These are phyloP conservation scores for Corythoichthys haematopterus DNA, from an alignment of 2,113 vertebrate genomes.

Conservation along the genomic window DNA sequence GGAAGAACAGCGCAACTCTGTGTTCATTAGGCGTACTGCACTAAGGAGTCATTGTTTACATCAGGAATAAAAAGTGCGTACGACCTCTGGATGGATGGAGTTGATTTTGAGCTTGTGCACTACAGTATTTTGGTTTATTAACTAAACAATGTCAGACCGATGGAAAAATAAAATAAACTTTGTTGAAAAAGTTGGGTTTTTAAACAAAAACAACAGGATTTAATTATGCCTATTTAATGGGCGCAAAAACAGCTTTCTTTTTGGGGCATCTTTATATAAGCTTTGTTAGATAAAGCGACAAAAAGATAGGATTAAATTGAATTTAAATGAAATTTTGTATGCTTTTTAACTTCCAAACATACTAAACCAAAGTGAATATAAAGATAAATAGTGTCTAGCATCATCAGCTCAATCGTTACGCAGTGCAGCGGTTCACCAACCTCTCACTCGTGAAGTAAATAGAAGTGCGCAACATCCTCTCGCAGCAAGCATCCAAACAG, in stretches of 20 bases:
- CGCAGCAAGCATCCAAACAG: conserved; percentile 43
- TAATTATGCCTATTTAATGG: neutral
- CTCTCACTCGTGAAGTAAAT: conserved; percentile 54
- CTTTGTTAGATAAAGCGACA: neutral
- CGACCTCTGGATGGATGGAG: conserved; percentile 62
- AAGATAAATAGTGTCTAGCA: neutral
- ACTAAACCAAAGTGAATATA: neutral
- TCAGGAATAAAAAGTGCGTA: conserved; percentile 75
- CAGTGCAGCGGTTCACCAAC: conserved; percentile 36
- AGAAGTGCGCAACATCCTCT: conserved; percentile 71
- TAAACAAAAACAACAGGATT: neutral
- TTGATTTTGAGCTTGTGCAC: conserved; percentile 35
- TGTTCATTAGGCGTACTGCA: conserved; percentile 25
- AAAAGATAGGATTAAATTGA: conserved; percentile 5
- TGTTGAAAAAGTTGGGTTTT: neutral
- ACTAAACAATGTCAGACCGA: neutral
- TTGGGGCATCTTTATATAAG: neutral
- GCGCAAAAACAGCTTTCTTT: neutral
- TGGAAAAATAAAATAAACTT: neutral
- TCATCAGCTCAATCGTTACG: conserved; percentile 3
- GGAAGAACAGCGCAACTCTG: conserved; percentile 37
- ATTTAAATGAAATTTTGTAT: neutral
- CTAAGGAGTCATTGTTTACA: conserved; percentile 70
- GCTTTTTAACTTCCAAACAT: neutral
- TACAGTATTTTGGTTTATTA: conserved; percentile 5